Conservation (phyloP, 2,888 invertebrate species). For the Clepsis dumicolana region DNA sequence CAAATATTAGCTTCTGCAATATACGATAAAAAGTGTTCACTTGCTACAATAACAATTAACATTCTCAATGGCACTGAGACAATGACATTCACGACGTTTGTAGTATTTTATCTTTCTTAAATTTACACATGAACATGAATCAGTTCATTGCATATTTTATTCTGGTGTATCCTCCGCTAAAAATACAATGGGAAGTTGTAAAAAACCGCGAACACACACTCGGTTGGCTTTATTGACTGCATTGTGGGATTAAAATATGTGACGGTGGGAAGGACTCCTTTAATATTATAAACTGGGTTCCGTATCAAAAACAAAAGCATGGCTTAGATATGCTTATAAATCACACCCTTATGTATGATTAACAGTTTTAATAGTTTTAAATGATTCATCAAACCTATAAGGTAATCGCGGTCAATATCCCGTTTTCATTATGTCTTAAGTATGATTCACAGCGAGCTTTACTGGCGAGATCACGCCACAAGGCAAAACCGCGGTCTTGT, state of each 20-base stretch:
- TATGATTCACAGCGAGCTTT: too few species aligned
- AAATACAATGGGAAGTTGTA: constrained; percentile 20
- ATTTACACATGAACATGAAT: constrained; percentile 19
- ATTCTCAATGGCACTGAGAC: constrained; percentile 9
- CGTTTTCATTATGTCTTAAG: too few species aligned
- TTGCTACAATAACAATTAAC: constrained; percentile 1
- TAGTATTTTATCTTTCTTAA: constrained; percentile 5
- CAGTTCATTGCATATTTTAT: constrained; percentile 14
- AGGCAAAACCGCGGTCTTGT: too few species aligned
- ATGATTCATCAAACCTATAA: too few species aligned
- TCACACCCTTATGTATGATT: too few species aligned
- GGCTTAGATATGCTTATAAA: too few species aligned
- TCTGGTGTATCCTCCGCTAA: constrained; percentile 22
- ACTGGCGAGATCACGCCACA: too few species aligned
- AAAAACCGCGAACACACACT: constrained; percentile 12
- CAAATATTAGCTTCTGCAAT: not conserved
- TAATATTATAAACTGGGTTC: not conserved
- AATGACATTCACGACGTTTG: constrained; percentile 2
- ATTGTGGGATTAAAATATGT: not conserved
- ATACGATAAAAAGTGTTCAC: not conserved
- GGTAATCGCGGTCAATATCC: too few species aligned
- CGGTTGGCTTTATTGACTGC: constrained; percentile 11
- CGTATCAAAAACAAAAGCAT: not conserved
- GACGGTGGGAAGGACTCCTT: not conserved
- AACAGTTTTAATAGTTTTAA: too few species aligned